Base-by-base conservation (phyloP, 1,140 invertebrate species). In the Drosophila punjabiensis region DNA sequence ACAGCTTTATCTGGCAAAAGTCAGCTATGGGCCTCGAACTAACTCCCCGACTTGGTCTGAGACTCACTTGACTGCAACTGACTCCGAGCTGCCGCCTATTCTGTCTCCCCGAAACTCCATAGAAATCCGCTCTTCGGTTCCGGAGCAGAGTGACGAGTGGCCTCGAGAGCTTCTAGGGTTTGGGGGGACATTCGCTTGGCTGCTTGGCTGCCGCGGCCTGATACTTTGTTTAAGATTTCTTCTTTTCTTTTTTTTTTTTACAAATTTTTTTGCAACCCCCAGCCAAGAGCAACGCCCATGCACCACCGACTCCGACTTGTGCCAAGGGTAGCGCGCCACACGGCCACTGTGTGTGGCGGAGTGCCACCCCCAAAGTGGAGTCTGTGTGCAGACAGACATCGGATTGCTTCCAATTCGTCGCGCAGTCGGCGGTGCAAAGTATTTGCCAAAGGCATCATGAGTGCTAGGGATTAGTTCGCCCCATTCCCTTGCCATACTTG, bases 331-430 rank as follows among this genome's bases (percentile, higher is more conserved):
- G 84, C 55, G 71, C n/a, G n/a, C n/a, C 83, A 30, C 83, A 50
- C 20, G 45, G 81, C 58, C 10, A n/a, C n/a, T n/a, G n/a, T n/a
- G 20, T 11, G 24, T 28, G 16, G 30, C 24, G 7, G 14, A 64
- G 62, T 65, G 50, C 81, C 69, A 62, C 55, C 61, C 53, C 61
- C 39, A 35, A 35, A 70, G 58, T 64, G 76, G 65, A 81, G 81
- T 69, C 71, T 81, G 64, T 73, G 68, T 65, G 79, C 77, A 89
- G 84, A 88, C 85, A 89, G 85, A 89, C 85, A 89, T 79, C 78
- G 82, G 82, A 90, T 90, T 90, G 86, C 86, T 90, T 90, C 86
- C 86, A 90, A 90, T 90, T 90, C 86, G 86, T 90, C 86, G 86
- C 86, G 86, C 86, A 90, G 86, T 90, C 82, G 86, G 86, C 86